Conservation (phyloP, 2,888 invertebrate genomes). For the Pachycephus smyrnensis region DNA sequence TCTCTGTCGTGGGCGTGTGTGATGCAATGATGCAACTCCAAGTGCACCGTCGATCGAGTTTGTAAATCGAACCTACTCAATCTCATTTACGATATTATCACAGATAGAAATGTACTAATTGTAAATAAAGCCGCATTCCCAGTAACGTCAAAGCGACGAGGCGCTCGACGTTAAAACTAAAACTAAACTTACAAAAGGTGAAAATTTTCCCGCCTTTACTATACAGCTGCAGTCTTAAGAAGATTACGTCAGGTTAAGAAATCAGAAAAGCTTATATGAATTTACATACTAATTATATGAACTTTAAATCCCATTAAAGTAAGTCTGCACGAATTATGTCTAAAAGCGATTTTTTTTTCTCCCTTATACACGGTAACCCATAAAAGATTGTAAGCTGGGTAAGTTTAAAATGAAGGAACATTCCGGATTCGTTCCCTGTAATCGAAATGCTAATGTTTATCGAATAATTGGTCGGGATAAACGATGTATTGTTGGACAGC, state of each 20-base stretch:
- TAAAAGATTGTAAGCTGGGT: background rate
- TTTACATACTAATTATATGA: background rate
- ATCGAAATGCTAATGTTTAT: background rate
- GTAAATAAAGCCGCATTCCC: background rate
- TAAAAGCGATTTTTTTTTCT: background rate
- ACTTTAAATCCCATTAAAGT: background rate
- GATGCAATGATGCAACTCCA: slow-evolving; percentile 33
- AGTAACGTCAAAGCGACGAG: background rate
- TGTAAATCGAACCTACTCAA: slow-evolving; percentile 39
- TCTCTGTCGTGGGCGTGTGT: slow-evolving; percentile 52
- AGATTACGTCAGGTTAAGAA: background rate
- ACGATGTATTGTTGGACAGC: background rate
- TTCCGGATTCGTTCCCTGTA: background rate
- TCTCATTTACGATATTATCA: slow-evolving; percentile 22
- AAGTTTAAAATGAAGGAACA: background rate
- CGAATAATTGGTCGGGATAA: background rate
- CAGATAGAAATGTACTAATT: background rate
- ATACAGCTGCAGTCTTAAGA: background rate
- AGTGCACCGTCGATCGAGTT: slow-evolving; percentile 37
- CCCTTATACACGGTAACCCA: background rate
- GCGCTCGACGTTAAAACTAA: background rate
- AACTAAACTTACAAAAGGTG: background rate
- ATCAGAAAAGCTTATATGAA: background rate
- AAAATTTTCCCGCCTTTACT: background rate
- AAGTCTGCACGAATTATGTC: background rate